Evolutionary conservation across 2,797 vertebrate genomes (phyloP), one percentile per base, ranked within the genome.

Genomic region (Labroides dimidiatus): DNA sequence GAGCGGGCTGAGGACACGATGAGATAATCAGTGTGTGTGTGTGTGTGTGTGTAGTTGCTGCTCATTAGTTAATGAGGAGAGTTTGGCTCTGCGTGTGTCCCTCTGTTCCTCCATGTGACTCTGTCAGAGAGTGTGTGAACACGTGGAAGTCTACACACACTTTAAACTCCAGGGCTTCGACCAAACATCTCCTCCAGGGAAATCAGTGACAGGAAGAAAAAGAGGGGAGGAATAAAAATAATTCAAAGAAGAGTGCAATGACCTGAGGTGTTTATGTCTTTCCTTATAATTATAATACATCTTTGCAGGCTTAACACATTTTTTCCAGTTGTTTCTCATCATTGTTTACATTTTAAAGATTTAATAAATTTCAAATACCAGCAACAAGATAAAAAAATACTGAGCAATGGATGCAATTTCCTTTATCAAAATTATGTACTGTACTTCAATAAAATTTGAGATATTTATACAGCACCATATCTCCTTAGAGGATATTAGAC

Each of bases 21-120:
- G 84, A 81, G 73, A 84, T 78, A 72, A 82, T 69, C 78, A 30
- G 27, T 56, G 48, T 36, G 64, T 42, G 62, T 74, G 39, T 41
- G 52, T 56, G 52, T 69, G 65, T 67, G 62, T 69, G 69, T 62
- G 58, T 47, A 20, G 4, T 43, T 85, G 45, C 67, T 84, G 79
- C 89, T 88, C 88, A 84, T 88, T 79, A 89, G 84, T 89, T 91
- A 90, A 92, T 81, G 90, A 93, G 77, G 78, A 89, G 67, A 72
- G 80, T 66, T 79, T 81, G 10, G 73, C 68, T 85, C 52, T 63
- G 70, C 37, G 54, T 57, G 78, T 79, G 77, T 90, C 84, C 72
- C 80, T 77, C 80, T 75, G 74, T 48, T 86, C 77, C 30, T 83
- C 88, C 85, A 84, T 92, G 85, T 86, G 90, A 87, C 75, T 19